Evolutionary conservation across 2,113 vertebrate genomes (phyloP).

Genomic region (Ochotona princeps): DNA sequence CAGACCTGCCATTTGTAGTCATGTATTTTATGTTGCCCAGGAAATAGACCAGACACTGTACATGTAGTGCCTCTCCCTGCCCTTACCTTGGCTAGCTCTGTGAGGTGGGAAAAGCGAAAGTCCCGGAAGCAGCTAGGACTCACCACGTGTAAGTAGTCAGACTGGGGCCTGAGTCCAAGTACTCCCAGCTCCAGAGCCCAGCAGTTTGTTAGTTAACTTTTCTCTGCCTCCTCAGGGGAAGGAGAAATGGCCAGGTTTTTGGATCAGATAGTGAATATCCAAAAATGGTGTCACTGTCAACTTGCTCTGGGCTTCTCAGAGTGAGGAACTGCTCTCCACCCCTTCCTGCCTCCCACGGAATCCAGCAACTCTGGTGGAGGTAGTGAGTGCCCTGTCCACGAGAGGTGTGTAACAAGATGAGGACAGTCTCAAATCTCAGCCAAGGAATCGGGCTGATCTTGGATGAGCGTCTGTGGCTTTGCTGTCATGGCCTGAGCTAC

Average conservation of each 20-base stretch:
- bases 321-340: background rate
- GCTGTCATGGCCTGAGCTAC: background rate
- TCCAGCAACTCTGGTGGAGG: rapidly evolving
- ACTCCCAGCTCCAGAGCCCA: background rate
- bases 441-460: background rate
- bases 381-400: background rate
- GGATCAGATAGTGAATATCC: background rate
- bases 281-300: background rate
- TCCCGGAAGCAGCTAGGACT: background rate
- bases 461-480: background rate
- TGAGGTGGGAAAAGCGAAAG: background rate
- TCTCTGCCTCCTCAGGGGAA: background rate
- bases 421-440: rapidly evolving
- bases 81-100: background rate
- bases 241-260: background rate
- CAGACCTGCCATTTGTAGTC: rapidly evolving
- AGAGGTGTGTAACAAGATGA: background rate
- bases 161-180: background rate
- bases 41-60: rapidly evolving
- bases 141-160: background rate
- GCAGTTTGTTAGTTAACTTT: background rate
- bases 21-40: rapidly evolving
- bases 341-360: background rate
- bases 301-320: background rate
- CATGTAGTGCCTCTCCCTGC: rapidly evolving